Base-by-base conservation (phyloP, 2,113 vertebrate genomes). In the Chionis minor region DNA sequence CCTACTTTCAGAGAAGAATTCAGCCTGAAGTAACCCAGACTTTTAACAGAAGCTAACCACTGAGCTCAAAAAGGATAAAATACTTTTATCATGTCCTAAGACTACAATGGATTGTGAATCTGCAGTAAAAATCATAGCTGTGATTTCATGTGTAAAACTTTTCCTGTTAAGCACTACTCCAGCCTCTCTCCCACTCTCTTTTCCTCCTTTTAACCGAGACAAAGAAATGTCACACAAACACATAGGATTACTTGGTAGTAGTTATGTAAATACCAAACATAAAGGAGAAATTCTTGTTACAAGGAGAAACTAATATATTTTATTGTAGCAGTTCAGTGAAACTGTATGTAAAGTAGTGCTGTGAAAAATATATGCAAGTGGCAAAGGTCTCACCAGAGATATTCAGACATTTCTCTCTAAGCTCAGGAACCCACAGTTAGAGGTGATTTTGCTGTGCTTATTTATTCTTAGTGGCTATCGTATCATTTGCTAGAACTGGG, bases 131-230 rank as follows among this genome's bases (percentile, higher is more conserved):
- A 92, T 83, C 83, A 51, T 17, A 92, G 75, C 63, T 92, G 80
- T 90, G 54, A 83, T 96, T 96, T 94, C 67, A 83, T 91, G 75
- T 86, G 45, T 77, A 86, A 92, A 94, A 86, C 54, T 88, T 96
- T 88, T 75, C 75, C 45, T 81, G 45, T 81, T 88, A 86, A 94
- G 23, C 24, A 16, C 19, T 88, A 40, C 35, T 69, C 33, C 30
- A 73, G 15, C 5, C 15, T 86, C 32, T 47, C 23, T 45, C 8
- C 49, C 49, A 23, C 8, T 28, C 28, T 5, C 21, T 38, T 38
- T 8, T 27, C 26, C 32, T 33, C 21, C 8, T 52, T 66, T 47
- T 51, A 11, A 55, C 12, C 21, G 65, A 30, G 58, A 69, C 14
- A 92, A 86, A 82, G 33, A 59, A 90, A 80, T 58, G 7, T 0